Base-by-base conservation (phyloP, 2,113 vertebrate species). In the Apodemus speciosus region DNA sequence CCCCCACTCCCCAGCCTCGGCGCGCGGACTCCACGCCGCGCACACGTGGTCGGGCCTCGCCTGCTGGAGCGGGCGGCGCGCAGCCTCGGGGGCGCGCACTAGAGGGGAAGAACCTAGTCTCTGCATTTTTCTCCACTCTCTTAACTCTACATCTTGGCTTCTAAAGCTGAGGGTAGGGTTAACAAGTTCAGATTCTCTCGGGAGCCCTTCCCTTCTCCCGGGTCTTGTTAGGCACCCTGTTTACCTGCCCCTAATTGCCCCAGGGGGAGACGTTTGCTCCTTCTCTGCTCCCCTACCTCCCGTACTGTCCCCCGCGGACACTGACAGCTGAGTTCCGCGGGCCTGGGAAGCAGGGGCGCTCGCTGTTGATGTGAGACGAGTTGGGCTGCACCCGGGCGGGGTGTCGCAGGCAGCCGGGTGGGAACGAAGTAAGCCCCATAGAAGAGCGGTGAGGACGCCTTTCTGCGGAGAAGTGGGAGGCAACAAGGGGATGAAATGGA, bases 31-130 rank as follows among this genome's bases (percentile, higher is more conserved):
- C 95, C 95, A 96, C 93, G 94, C 86, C 73, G 90, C 93, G 93
- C 94, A 88, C 97, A 97, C 96, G 96, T 95, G 97, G 95, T 72
- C 75, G 13, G 66, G 96, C 91, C 95, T 96, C 66, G 91, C 91
- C 95, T 77, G 95, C 91, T 18, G 46, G 86, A 87, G 69, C 92
- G 14, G 69, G 93, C 46, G 38, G 95, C 94, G 94, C 94, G 95
- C 94, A 35, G 92, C 76, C 88, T 90, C 93, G 96, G 96, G 96
- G 89, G 68, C 94, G 95, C 93, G 96, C 94, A 69, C 83, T 35
- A 4, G 25, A 81, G 38, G 77, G 81, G n/a, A 86, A 90, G 83
- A 88, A 40, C 16, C 76, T 3, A 18, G 64, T 51, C 38, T 86
- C 88, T 89, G 23, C 49, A 0, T 76, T n/a, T 35, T 49, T 71